Base-by-base conservation (phyloP, 37 sponge, comb jelly and placozoan species). In the Chondrosia reniformis region DNA sequence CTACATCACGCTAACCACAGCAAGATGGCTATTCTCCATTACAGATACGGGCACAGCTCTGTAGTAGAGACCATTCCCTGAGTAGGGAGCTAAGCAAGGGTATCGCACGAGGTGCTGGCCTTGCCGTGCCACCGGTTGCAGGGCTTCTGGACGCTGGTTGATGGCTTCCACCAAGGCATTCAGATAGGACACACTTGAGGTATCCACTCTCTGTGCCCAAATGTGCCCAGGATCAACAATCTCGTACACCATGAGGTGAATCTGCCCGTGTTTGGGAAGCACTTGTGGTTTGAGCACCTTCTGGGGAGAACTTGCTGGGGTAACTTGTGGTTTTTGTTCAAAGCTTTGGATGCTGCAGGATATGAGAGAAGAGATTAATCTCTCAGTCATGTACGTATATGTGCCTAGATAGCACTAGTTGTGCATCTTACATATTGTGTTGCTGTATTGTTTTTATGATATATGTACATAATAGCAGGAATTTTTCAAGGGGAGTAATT, bases 191-290 rank as follows among this genome's bases (percentile, higher is more conserved):
- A 27, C 17, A 19, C 49, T 46, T 22, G 55, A 34, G 10, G 30
- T 33, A 33, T 88, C 86, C 15, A 62, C 64, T 7, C 81, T 46
- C 76, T 89, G 92, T 24, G 84, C 96, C 96, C 96, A 95, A 39
- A 95, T 92, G 66, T 92, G 89, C 2, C 87, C 87, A 54, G 96
- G 89, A 80, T 86, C 81, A 3, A 95, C 46, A 21, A 89, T 83
- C 75, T 81, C 81, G 4, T 86, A 78, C 38, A 89, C 59, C 3
- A 78, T 44, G 74, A 89, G 78, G 44, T 81, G 81, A n/a, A 59
- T 58, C 13, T 19, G 63, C 2, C 90, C 90, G 13, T 40, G 36
- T 3, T 79, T 71, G 9, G 86, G 90, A 0, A 90, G 77, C 30
- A 71, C 74, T 42, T 67, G 69, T 25, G 74, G 54, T 25, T 59